Conservation (phyloP, 2,797 vertebrate genomes). For the Pseudochromis fuscus region DNA sequence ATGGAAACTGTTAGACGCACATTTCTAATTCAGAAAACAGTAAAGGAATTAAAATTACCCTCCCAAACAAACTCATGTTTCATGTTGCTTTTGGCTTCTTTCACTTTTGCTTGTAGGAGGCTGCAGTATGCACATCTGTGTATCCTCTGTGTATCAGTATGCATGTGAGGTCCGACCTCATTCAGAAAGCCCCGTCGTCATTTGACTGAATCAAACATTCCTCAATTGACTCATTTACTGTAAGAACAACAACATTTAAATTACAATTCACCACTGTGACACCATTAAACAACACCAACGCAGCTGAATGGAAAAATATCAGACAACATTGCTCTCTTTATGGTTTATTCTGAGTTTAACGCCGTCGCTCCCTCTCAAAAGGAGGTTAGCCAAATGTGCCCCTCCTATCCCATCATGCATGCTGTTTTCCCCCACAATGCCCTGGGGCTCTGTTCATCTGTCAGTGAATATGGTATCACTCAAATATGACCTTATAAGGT, state of each 20-base stretch:
- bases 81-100: slow-evolving; percentile 43
- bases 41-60: slow-evolving; percentile 31
- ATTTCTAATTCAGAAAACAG: slow-evolving; percentile 33
- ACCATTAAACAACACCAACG: neutral
- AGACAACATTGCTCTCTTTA: slow-evolving; percentile 18
- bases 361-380: slow-evolving; percentile 50
- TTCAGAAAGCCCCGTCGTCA: slow-evolving; percentile 11
- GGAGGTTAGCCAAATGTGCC: slow-evolving; percentile 76
- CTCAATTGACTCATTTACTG: slow-evolving; percentile 20
- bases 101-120: slow-evolving; percentile 12
- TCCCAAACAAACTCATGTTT: slow-evolving; percentile 37
- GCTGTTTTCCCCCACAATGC: slow-evolving; percentile 72
- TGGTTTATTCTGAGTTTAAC: slow-evolving; percentile 37
- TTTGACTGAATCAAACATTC: slow-evolving; percentile 36
- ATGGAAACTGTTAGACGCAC: slow-evolving; percentile 59
- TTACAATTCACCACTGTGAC: slow-evolving; percentile 15
- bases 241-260: neutral
- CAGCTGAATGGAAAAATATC: slow-evolving; percentile 32
- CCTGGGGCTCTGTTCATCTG: slow-evolving; percentile 78
- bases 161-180: slow-evolving; percentile 37
- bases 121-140: slow-evolving; percentile 7
- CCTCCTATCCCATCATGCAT: slow-evolving; percentile 74
- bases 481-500: slow-evolving; percentile 67
- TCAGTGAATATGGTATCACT: slow-evolving; percentile 73
- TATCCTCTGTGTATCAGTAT: slow-evolving; percentile 12